Percentiles rank a stretch among this genome's conserved stretches.
These are phyloP conservation scores for Bufotes viridis DNA, from an alignment of 2,797 vertebrate genomes.

Conservation along the genomic window DNA sequence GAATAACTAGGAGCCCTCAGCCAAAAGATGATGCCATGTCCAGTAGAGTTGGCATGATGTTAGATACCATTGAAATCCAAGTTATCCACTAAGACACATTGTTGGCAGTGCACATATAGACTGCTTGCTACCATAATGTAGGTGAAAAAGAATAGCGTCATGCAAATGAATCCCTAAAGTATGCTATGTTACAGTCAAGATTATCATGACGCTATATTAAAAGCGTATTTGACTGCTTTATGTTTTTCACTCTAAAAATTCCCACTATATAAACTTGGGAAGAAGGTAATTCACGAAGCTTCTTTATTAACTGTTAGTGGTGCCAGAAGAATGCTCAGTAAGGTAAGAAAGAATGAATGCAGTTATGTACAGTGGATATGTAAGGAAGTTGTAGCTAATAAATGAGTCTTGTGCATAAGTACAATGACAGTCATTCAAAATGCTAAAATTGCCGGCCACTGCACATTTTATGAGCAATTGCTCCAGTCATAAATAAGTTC, in stretches of 20 bases:
- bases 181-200: neutral
- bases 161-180: conserved; percentile 4
- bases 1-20: conserved; percentile 1
- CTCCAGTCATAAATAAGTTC: neutral
- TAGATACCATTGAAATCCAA: conserved; percentile 3
- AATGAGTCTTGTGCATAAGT: neutral
- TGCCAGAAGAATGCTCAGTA: neutral
- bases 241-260: neutral
- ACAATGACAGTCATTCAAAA: neutral
- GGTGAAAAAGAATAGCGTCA: conserved; percentile 20
- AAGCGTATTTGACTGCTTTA: neutral
- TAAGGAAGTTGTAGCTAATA: neutral
- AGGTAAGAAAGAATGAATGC: neutral
- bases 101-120: neutral
- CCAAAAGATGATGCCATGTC: conserved; percentile 23
- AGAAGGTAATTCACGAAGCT: neutral
- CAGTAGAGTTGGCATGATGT: conserved; percentile 41
- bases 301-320: neutral
- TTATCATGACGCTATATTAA: neutral
- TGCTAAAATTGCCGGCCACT: neutral
- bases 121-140: conserved; percentile 15
- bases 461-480: neutral
- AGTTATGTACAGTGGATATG: neutral
- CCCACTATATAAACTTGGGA: neutral
- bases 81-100: conserved; percentile 13